These are phyloP conservation scores for Sicus ferrugineus DNA, from an alignment of 2,888 invertebrate species.

Conservation along the genomic window DNA sequence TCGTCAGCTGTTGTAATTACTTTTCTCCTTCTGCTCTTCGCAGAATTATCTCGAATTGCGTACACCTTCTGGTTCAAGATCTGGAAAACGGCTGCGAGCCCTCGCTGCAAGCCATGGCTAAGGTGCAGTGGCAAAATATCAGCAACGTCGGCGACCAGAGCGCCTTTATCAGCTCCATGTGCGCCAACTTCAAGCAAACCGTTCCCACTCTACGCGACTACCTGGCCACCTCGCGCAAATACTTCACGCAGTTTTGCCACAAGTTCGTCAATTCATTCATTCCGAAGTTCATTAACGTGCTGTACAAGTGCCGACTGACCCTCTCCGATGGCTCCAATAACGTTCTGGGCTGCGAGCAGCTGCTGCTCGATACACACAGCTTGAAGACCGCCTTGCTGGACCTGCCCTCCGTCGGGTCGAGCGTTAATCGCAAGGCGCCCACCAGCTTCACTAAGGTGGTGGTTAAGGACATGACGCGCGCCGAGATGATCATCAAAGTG, in stretches of 20 bases:
- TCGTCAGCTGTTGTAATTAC: slow-evolving; percentile 13
- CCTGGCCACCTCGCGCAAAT: slow-evolving; percentile 90
- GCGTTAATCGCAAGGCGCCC: slow-evolving; percentile 87
- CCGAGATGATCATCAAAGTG: slow-evolving; percentile 98
- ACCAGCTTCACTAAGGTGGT: slow-evolving; percentile 83
- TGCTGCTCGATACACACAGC: slow-evolving; percentile 92
- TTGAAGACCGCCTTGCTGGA: slow-evolving; percentile 92
- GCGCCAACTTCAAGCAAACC: slow-evolving; percentile 83
- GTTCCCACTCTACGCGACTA: slow-evolving; percentile 91
- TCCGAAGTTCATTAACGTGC: slow-evolving; percentile 88
- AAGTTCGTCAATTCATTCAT: slow-evolving; percentile 96
- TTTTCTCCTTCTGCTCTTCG: slow-evolving; percentile 44
- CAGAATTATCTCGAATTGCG: slow-evolving; percentile 83
- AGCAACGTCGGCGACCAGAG: slow-evolving; percentile 98
- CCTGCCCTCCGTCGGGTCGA: slow-evolving; percentile 90
- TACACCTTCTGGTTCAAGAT: slow-evolving; percentile 92
- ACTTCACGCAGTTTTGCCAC: slow-evolving; percentile 97
- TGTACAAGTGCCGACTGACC: slow-evolving; percentile 89
- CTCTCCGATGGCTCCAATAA: slow-evolving; percentile 61
- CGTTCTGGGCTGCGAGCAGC: slow-evolving; percentile 90
- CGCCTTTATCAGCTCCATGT: slow-evolving; percentile 89
- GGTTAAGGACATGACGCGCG: slow-evolving; percentile 89
- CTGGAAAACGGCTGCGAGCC: slow-evolving; percentile 94
- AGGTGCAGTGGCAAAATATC: slow-evolving; percentile 91
- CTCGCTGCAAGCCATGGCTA: slow-evolving; percentile 89